phyloP scores from a whole-genome alignment of 2,797 vertebrate genomes.

The Leucoraja ocellata region DNA sequence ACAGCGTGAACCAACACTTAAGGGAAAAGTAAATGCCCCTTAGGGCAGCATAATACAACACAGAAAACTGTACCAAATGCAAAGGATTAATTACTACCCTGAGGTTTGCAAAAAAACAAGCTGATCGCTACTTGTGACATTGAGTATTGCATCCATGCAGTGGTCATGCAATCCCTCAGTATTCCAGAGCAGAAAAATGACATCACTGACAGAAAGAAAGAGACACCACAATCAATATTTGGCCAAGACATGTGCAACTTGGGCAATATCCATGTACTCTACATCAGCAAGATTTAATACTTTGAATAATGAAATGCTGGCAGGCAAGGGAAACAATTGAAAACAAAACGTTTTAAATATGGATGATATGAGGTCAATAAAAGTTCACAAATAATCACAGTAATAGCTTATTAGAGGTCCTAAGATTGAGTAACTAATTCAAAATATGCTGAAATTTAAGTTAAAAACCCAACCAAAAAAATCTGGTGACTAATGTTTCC shows the following conservation, averaged over 20 bases:
- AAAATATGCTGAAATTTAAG: neutral
- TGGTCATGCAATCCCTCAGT: neutral
- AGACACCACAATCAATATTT: neutral
- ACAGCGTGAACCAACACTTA: neutral
- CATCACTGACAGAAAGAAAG: neutral
- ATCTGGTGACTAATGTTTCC: neutral
- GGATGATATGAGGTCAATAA: neutral
- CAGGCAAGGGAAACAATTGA: neutral
- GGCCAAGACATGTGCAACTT: neutral
- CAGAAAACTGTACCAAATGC: neutral
- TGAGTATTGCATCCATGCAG: neutral
- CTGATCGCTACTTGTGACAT: neutral
- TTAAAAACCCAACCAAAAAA: neutral
- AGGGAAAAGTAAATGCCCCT: too few relatives aligned
- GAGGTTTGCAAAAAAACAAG: neutral
- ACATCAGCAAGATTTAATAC: neutral
- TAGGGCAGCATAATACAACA: neutral
- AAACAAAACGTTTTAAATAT: neutral
- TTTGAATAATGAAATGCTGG: neutral
- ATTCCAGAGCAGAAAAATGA: slow-evolving; percentile 1
- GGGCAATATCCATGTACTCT: neutral
- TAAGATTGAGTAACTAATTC: neutral
- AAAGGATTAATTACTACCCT: neutral
- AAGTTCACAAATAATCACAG: neutral
- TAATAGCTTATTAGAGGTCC: neutral